Evolutionary conservation across 2,888 invertebrate species (phyloP).

Genomic region (Tortrix viridana): DNA sequence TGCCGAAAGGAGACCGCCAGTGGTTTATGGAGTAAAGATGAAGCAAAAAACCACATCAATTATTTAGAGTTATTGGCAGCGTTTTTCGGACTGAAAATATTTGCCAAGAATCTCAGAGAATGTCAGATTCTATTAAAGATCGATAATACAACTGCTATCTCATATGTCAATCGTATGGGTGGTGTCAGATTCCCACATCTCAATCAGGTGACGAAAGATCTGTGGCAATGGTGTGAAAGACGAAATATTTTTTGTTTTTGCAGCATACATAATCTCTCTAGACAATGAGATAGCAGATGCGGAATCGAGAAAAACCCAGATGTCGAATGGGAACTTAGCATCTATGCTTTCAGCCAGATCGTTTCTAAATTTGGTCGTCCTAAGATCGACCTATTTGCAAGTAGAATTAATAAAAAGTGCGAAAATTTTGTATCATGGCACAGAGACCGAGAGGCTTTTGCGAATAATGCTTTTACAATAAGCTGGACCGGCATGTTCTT

Average conservation of each 20-base stretch:
- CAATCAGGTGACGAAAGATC: conserved; percentile 1
- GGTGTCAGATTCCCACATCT: conserved; percentile 1
- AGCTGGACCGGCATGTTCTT: too few species aligned
- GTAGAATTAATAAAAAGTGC: too few species aligned
- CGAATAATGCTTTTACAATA: too few species aligned
- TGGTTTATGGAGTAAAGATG: not conserved
- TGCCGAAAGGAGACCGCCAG: conserved; percentile 1
- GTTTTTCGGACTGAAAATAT: too few species aligned
- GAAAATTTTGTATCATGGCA: too few species aligned
- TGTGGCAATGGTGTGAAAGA: not conserved
- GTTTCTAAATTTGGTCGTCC: conserved; percentile 1
- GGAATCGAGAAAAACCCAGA: conserved; percentile 2
- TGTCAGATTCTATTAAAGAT: not conserved
- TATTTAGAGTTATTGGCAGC: too few species aligned
- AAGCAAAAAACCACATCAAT: not conserved
- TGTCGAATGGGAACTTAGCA: conserved; percentile 2
- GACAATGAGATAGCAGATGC: conserved; percentile 7
- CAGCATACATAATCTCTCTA: not conserved
- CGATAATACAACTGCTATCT: conserved; percentile 4
- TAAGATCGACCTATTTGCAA: not conserved
- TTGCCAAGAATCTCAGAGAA: not conserved
- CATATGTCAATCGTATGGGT: conserved; percentile 4
- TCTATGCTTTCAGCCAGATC: not conserved
- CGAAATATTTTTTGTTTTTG: not conserved
- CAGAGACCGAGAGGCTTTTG: too few species aligned